Evolutionary conservation across 2,113 vertebrate genomes (phyloP).

Genomic region (Bagarius yarrelli): DNA sequence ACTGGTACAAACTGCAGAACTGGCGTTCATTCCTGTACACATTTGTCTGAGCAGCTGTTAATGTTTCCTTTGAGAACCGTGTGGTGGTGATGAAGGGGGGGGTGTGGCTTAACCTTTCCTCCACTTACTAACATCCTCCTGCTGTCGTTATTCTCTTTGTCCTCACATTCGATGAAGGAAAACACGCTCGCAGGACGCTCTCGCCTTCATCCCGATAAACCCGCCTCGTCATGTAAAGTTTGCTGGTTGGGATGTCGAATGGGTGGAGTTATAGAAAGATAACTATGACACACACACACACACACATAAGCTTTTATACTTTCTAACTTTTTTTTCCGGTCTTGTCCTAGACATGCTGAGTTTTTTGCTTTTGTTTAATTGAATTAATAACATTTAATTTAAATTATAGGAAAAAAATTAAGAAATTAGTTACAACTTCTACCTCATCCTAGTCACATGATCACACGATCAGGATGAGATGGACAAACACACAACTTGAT

Average conservation of each 20-base stretch:
- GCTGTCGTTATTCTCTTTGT: not conserved
- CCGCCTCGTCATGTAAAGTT: conserved; percentile 41
- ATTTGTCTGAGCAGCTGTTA: not conserved
- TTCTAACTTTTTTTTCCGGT: not conserved
- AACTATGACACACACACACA: not conserved
- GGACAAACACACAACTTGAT: no score
- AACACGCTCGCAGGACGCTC: not conserved
- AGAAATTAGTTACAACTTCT: not conserved
- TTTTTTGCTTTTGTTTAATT: no score
- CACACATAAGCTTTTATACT: no score
- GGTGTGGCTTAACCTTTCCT: not conserved
- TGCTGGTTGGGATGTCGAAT: conserved; percentile 57
- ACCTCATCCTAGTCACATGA: no score
- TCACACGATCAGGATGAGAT: no score
- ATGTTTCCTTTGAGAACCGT: not conserved
- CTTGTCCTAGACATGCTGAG: no score
- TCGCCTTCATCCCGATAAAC: conserved; percentile 40
- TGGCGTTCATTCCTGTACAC: not conserved
- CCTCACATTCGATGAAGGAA: not conserved
- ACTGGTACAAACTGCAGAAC: conserved; percentile 48
- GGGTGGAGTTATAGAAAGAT: not conserved
- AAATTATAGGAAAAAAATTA: not conserved
- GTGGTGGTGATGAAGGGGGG: not conserved
- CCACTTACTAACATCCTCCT: not conserved
- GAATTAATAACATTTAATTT: no score